A percentile compares a stretch with the other conserved stretches of the same genome.
Conservation (phyloP, 2,888 invertebrate genomes). For the Cyrtodaria siliqua region DNA sequence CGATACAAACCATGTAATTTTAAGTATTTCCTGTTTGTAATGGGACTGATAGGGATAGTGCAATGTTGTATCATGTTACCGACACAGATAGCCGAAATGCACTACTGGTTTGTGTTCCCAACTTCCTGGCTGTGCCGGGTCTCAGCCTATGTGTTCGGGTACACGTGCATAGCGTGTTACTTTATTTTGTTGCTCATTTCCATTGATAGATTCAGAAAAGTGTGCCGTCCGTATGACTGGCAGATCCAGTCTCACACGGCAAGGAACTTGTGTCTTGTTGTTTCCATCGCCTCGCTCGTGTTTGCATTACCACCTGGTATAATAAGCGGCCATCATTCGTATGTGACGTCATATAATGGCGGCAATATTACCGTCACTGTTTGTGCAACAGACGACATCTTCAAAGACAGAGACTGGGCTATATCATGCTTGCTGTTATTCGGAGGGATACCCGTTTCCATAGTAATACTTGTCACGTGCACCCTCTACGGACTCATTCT, state of each 20-base stretch:
- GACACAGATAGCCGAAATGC: conserved; percentile 63
- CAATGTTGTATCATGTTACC: conserved; percentile 62
- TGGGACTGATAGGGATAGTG: conserved; percentile 55
- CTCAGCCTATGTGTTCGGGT: conserved; percentile 59
- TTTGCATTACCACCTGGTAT: conserved; percentile 63
- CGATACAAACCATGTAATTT: conserved; percentile 63
- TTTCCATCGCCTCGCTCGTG: conserved; percentile 46
- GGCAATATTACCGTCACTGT: conserved; percentile 57
- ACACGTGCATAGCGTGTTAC: conserved; percentile 55
- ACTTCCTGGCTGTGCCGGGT: conserved; percentile 59
- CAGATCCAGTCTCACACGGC: conserved; percentile 58
- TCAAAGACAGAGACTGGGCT: conserved; percentile 54
- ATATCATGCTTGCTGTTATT: conserved; percentile 41
- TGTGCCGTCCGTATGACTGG: conserved; percentile 60
- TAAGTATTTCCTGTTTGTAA: conserved; percentile 60
- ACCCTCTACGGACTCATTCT: conserved; percentile 53
- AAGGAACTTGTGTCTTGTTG: conserved; percentile 46
- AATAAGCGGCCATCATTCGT: conserved; percentile 54
- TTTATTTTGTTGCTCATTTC: conserved; percentile 53
- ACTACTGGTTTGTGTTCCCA: conserved; percentile 63
- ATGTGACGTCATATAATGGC: conserved; percentile 51
- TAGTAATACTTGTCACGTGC: conserved; percentile 58
- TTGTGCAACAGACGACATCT: conserved; percentile 58
- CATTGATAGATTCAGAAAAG: conserved; percentile 55
- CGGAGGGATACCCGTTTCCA: conserved; percentile 53